phyloP scores from a whole-genome alignment of 2,888 invertebrate species.

The Drosophila mimica region DNA sequence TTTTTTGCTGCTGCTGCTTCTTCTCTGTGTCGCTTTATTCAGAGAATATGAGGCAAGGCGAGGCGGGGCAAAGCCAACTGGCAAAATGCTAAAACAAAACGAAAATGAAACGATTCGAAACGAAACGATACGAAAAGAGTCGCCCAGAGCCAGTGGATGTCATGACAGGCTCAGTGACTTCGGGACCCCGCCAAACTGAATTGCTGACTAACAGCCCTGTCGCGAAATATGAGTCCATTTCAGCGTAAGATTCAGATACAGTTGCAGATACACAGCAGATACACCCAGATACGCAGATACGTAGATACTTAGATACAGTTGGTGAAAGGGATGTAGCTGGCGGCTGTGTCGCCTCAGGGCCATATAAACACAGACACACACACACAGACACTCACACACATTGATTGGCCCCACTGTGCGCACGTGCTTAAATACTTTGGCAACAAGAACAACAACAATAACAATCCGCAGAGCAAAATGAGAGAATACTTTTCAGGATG shows the following conservation, averaged over 20 bases:
- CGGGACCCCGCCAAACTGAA: conserved; percentile 65
- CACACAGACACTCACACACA: conserved; percentile 1
- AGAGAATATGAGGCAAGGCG: conserved; percentile 38
- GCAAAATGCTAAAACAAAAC: conserved; percentile 66
- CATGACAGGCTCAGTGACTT: conserved; percentile 78
- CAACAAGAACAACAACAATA: conserved; percentile 34
- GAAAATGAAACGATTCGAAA: conserved; percentile 12
- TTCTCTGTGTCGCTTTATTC: conserved; percentile 48
- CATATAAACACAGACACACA: conserved; percentile 26
- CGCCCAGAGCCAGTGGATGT: conserved; percentile 65
- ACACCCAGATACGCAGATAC: conserved; percentile 27
- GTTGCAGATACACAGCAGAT: conserved; percentile 20
- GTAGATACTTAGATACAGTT: conserved; percentile 20
- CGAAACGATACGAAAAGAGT: conserved; percentile 55
- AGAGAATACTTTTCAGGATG: conserved; percentile 73
- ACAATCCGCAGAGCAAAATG: conserved; percentile 26
- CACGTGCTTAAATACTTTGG: conserved; percentile 78
- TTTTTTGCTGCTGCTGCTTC: conserved; percentile 1
- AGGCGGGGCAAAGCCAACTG: conserved; percentile 43
- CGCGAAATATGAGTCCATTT: conserved; percentile 81
- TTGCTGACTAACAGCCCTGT: conserved; percentile 82
- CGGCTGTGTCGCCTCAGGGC: conserved; percentile 13
- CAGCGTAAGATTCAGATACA: conserved; percentile 63
- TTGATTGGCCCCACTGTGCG: conserved; percentile 66
- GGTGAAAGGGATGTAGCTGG: conserved; percentile 50